Base-by-base conservation (phyloP, 2,888 invertebrate species). In the Heliconius cydno region DNA sequence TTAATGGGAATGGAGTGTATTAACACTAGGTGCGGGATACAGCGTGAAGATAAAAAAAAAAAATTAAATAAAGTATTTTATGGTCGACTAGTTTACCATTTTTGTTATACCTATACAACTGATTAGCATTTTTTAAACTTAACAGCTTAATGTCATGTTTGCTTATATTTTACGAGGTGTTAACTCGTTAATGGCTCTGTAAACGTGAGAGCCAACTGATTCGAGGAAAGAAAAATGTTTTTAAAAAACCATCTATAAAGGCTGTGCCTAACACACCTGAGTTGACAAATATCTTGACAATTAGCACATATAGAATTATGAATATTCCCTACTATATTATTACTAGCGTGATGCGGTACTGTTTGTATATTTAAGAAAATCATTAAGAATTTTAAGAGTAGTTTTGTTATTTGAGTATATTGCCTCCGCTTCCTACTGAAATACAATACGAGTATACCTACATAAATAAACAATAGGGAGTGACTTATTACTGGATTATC, bases 101-200 rank as follows among this genome's bases (percentile, higher is more conserved):
- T 41, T 70, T 41, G 3, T 70, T 70, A 67, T 67, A 4, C 46
- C 46, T 46, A 15, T 41, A n/a, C 22, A 38, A 38, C 38, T 25
- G 41, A 13, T 70, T 70, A 41, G 41, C 25, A n/a, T 70, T 70
- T 68, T 41, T 70, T 41, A 25, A 67, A 9, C 28, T 52, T 34
- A 63, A 63, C 70, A 71, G 12, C 63, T 77, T 6, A 73, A 66
- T 73, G 7, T 12, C 52, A 46, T 67, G 30, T 76, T 66, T 76
- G 52, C 15, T 52, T 67, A 67, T 30, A n/a, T 52, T 76, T 52
- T 76, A 76, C 66, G n/a, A 46, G 52, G 76, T 67, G 76, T 34
- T 76, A 76, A 76, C 66, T 67, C 30, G 76, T 67, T 67, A 67
- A 76, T 76, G 76, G 52, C 25, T 74, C 60, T 22, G 63, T 63